Conservation (phyloP, 2,113 vertebrate species). For the Silurus glanis region DNA sequence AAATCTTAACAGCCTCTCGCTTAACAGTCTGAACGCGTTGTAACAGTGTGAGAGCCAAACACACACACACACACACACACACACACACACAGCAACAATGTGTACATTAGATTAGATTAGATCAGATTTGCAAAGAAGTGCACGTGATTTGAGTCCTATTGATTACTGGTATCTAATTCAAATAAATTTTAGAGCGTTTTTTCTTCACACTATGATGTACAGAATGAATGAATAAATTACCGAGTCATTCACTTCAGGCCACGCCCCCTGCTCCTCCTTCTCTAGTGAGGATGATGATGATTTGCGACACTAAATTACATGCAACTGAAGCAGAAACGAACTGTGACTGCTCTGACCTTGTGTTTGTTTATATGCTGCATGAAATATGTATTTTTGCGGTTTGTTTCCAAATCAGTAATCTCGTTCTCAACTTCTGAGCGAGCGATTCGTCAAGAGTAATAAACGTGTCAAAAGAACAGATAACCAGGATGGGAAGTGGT, state of each 20-base stretch:
- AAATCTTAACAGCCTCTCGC: background rate
- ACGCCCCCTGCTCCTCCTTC: background rate
- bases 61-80: constrained; percentile 7
- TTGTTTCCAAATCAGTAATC: too few relatives aligned
- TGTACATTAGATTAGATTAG: background rate
- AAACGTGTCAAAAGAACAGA: too few relatives aligned
- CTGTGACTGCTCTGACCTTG: too few relatives aligned
- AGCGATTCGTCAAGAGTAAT: too few relatives aligned
- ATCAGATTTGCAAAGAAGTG: too few relatives aligned
- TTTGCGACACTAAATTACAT: background rate
- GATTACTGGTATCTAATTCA: background rate
- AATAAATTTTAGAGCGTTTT: background rate
- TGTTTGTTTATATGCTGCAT: too few relatives aligned
- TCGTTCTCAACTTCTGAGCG: too few relatives aligned
- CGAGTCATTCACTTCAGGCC: background rate
- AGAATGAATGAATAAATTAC: background rate
- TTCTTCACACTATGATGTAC: background rate
- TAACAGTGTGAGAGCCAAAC: constrained; percentile 41
- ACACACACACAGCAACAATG: background rate
- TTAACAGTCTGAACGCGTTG: constrained; percentile 38
- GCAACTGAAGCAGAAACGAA: background rate
- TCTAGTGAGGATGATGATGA: background rate
- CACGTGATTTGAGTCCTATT: background rate
- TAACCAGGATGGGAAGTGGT: too few relatives aligned
- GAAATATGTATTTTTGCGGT: too few relatives aligned